Base-by-base conservation (phyloP, 2,113 vertebrate genomes). In the Pseudopipra pipra region DNA sequence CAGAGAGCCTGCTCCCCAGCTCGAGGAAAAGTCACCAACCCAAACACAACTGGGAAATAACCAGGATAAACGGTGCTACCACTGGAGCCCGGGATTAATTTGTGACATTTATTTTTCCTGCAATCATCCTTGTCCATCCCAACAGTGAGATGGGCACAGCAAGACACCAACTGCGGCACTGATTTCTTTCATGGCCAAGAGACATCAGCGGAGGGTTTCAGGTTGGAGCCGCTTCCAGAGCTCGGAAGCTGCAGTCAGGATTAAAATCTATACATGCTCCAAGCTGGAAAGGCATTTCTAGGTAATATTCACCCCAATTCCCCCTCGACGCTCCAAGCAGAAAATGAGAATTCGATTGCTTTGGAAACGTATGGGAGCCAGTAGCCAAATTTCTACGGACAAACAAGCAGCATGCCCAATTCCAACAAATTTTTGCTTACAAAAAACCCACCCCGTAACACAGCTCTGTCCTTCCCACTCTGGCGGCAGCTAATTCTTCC, bases 401-500 rank as follows among this genome's bases (percentile, higher is more conserved):
- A 63, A 84, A 85, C 28, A 47, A 81, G 65, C 51, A 82, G 46
- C 0, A 0, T 16, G 31, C 67, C 61, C 55, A 11, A 51, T 14
- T 33, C 67, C 9, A 0, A 77, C 51, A 39, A 56, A 61, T 71
- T 85, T 92, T n/a, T 84, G 39, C 49, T 63, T 44, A 20, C 27
- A 56, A 44, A 74, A 41, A 85, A n/a, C 14, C 35, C 31, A 20
- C 12, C 12, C 65, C 7, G 4, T 46, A 74, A 61, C 0, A 0
- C 61, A 54, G 80, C n/a, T 12, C 73, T 65, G 56, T 67, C 86
- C 76, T 28, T 76, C 63, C 72, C 79, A 43, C 58, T 94, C 88
- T 62, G 46, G 30, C 25, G 2, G 87, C 93, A 94, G 85, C 79
- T 90, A 93, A 81, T 82, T 95, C 90, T 95, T 96, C 88, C 73